A percentile compares a stretch with the other conserved stretches of the same genome.
These are phyloP conservation scores for Takifugu ocellatus DNA, from an alignment of 2,797 vertebrate genomes.

Conservation along the genomic window DNA sequence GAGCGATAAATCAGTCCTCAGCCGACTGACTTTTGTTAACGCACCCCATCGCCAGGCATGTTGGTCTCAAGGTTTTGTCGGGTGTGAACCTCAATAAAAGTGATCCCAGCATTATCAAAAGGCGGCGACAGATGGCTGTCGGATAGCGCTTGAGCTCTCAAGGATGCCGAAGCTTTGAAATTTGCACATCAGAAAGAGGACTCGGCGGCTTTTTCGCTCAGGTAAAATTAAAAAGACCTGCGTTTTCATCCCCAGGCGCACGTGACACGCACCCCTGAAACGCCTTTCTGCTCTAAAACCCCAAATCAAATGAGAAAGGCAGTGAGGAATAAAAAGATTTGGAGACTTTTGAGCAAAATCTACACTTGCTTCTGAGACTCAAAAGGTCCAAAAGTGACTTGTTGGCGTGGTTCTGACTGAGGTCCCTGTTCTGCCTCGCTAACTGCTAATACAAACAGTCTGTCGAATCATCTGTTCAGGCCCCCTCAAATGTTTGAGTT, in stretches of 20 bases:
- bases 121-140: conserved; percentile 36
- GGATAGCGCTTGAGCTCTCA: conserved; percentile 33
- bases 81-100: conserved; percentile 30
- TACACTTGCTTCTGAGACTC: no score
- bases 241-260: conserved; percentile 12
- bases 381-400: no score
- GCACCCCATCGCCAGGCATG: conserved; percentile 19
- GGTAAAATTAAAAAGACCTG: conserved; percentile 26
- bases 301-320: conserved; percentile 5
- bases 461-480: no score
- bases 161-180: conserved; percentile 26
- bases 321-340: background rate
- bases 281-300: conserved; percentile 15
- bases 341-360: no score
- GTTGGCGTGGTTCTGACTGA: no score
- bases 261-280: conserved; percentile 10
- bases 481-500: no score
- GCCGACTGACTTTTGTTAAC: conserved; percentile 36
- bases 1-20: conserved; percentile 60
- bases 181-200: conserved; percentile 44
- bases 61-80: conserved; percentile 49
- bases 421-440: no score
- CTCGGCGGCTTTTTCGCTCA: conserved; percentile 27
- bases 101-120: conserved; percentile 25
- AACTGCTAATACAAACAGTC: no score